Percentiles rank a stretch among this genome's conserved stretches.
phyloP scores from a whole-genome alignment of 2,888 invertebrate genomes.

The Apantesis nais region DNA sequence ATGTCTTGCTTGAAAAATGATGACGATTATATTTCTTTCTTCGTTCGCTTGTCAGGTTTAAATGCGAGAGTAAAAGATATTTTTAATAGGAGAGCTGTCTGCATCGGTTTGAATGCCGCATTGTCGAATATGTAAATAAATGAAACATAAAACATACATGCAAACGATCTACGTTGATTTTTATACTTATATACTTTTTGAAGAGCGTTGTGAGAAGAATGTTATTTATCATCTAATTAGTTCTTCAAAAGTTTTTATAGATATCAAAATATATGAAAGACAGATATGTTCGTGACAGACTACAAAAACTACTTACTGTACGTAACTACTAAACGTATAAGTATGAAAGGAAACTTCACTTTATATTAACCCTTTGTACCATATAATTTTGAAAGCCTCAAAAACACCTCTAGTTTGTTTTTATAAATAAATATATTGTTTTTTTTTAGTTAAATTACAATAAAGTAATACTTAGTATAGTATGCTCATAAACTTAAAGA shows the following conservation, averaged over 20 bases:
- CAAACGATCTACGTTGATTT: neutral
- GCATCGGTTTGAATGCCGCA: constrained; percentile 5
- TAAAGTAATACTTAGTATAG: too few relatives aligned
- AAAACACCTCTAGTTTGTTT: too few relatives aligned
- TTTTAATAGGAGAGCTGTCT: constrained; percentile 11
- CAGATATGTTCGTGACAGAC: neutral
- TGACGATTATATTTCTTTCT: constrained; percentile 47
- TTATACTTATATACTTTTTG: neutral
- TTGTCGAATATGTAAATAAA: constrained; percentile 11
- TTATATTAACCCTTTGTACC: too few relatives aligned
- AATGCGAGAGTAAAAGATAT: constrained; percentile 11
- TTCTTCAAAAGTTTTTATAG: neutral
- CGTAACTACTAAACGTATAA: too few relatives aligned
- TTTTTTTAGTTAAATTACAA: too few relatives aligned
- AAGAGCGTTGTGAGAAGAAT: neutral
- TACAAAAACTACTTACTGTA: neutral
- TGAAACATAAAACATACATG: neutral
- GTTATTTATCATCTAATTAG: neutral
- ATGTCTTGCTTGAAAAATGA: constrained; percentile 38
- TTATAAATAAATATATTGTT: too few relatives aligned
- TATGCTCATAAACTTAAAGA: too few relatives aligned
- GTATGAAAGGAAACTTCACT: neutral
- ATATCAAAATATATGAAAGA: neutral
- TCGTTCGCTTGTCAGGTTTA: constrained; percentile 24
- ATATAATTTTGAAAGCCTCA: too few relatives aligned